Evolutionary conservation across 2,888 invertebrate genomes (phyloP).

Genomic region (Notodonta dromedarius): DNA sequence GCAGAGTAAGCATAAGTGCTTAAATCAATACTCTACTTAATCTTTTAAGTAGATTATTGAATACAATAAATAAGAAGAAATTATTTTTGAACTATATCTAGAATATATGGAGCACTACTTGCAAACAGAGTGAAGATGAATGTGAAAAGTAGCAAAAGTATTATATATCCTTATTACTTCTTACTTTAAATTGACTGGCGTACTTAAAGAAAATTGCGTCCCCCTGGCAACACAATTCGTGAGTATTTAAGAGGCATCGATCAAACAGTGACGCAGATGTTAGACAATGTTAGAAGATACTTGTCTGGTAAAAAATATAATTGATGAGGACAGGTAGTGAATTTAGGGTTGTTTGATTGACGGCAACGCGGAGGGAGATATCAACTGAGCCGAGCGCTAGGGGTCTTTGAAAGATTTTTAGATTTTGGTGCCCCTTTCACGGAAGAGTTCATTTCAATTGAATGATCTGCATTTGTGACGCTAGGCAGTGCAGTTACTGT

Average conservation of each 20-base stretch:
- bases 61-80: too few species aligned
- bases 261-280: constrained; percentile 66
- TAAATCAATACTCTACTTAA: neutral
- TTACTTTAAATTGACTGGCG: neutral
- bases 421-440: constrained; percentile 1
- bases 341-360: constrained; percentile 41
- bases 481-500: neutral
- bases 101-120: too few species aligned
- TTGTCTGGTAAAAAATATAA: constrained; percentile 71
- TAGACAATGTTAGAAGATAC: constrained; percentile 66
- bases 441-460: constrained; percentile 6
- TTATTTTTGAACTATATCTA: too few species aligned
- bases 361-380: constrained; percentile 31
- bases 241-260: constrained; percentile 74
- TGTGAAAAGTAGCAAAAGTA: too few species aligned
- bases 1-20: neutral
- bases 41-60: too few species aligned
- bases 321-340: constrained; percentile 79
- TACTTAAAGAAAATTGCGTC: constrained; percentile 1
- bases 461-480: neutral
- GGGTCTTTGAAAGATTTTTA: constrained; percentile 21
- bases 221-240: constrained; percentile 36
- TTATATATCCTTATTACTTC: neutral
- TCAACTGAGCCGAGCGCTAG: constrained; percentile 30
- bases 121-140: too few species aligned